Conservation (phyloP, 2,888 invertebrate genomes). For the Hypolimnas misippus region DNA sequence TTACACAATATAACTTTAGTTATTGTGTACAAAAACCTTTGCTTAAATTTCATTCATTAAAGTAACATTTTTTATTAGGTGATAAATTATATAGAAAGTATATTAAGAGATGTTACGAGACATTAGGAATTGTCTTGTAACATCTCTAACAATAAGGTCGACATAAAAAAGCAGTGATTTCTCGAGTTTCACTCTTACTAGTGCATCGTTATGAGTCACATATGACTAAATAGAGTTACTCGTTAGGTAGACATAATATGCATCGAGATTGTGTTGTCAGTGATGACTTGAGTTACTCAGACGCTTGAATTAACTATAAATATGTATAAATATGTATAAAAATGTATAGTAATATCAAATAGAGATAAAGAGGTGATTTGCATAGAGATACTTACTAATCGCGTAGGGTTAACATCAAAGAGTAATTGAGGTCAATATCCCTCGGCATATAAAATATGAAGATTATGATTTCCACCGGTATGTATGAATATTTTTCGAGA, state of each 20-base stretch:
- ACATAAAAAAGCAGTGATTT: constrained; percentile 20
- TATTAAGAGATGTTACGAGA: no score
- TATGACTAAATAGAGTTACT: neutral
- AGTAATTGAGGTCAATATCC: neutral
- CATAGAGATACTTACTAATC: no score
- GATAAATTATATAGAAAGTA: no score
- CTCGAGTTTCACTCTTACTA: constrained; percentile 35
- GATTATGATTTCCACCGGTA: no score
- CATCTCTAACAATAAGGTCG: neutral
- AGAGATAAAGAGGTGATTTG: neutral
- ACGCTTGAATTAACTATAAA: constrained; percentile 51
- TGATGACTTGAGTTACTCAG: constrained; percentile 48
- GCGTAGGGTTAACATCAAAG: no score
- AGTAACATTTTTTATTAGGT: no score
- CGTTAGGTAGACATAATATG: constrained; percentile 4
- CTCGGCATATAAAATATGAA: no score
- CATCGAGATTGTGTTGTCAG: neutral
- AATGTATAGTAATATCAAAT: neutral
- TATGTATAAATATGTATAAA: constrained; percentile 33
- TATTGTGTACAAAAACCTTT: no score
- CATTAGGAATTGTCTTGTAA: neutral
- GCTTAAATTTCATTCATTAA: no score
- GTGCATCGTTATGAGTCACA: constrained; percentile 31
- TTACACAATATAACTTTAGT: no score
- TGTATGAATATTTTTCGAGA: no score